Evolutionary conservation across 2,797 vertebrate species (phyloP).

Genomic region (Acanthopagrus latus): DNA sequence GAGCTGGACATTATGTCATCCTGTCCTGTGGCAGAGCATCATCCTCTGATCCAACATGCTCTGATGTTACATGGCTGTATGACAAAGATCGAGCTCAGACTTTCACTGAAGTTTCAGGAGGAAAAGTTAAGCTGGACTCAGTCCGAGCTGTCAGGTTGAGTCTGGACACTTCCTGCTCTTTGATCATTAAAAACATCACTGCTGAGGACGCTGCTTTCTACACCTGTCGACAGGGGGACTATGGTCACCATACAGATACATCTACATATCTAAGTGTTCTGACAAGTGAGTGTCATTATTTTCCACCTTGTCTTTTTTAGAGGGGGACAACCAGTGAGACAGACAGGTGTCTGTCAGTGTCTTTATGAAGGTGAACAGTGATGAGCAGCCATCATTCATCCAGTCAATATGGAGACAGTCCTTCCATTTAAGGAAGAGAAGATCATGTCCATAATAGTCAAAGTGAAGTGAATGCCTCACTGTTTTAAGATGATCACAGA

Average conservation of each 20-base stretch:
- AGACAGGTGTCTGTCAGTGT: neutral
- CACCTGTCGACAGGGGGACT: fast-evolving
- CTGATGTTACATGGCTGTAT: neutral
- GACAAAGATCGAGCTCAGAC: fast-evolving
- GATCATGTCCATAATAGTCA: no score
- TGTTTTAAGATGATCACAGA: no score
- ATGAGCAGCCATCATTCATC: neutral
- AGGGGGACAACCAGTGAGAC: no score
- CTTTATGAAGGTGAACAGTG: neutral
- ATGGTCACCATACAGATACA: fast-evolving
- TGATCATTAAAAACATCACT: conserved; percentile 28
- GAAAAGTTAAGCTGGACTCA: fast-evolving
- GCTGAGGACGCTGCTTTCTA: conserved; percentile 11
- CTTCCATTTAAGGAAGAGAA: no score
- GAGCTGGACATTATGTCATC: neutral
- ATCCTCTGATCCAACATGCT: neutral
- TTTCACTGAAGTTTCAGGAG: fast-evolving
- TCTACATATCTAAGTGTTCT: fast-evolving
- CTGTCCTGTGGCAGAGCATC: fast-evolving
- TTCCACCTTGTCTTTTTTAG: no score
- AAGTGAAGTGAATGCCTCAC: no score
- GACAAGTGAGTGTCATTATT: conserved; percentile 37
- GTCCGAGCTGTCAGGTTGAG: conserved; percentile 9
- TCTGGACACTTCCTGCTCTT: conserved; percentile 17
- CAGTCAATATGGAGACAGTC: no score